Evolutionary conservation across 1,140 invertebrate genomes (phyloP).

Genomic region (Drosophila nasuta): DNA sequence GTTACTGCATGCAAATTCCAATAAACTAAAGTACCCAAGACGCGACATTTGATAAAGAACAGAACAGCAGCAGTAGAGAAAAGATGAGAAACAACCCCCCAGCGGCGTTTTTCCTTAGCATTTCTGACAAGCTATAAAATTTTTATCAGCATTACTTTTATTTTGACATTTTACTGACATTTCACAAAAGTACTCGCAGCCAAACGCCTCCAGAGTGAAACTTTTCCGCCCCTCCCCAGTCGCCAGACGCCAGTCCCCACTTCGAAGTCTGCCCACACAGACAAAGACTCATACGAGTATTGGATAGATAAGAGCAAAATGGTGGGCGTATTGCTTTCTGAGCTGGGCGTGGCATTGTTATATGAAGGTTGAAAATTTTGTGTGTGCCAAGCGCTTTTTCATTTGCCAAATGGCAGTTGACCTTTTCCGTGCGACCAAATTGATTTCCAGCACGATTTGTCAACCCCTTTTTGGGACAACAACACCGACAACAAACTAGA

Average conservation of each 20-base stretch:
- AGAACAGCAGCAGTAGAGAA: slow-evolving; percentile 1
- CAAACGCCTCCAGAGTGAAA: slow-evolving; percentile 55
- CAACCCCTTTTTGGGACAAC: slow-evolving; percentile 63
- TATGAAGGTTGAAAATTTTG: not conserved
- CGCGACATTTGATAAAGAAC: slow-evolving; percentile 77
- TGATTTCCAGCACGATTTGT: slow-evolving; percentile 81
- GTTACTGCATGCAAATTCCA: slow-evolving; percentile 71
- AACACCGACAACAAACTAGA: slow-evolving; percentile 46
- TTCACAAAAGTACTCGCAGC: slow-evolving; percentile 65
- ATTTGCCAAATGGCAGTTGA: slow-evolving; percentile 77
- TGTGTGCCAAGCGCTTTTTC: slow-evolving; percentile 54
- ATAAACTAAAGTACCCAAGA: slow-evolving; percentile 80
- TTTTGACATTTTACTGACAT: slow-evolving; percentile 82
- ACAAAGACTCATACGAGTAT: slow-evolving; percentile 5
- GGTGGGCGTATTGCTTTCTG: slow-evolving; percentile 31
- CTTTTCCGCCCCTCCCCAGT: slow-evolving; percentile 19
- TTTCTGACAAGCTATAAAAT: slow-evolving; percentile 82
- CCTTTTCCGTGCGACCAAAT: slow-evolving; percentile 69
- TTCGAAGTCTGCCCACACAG: not conserved
- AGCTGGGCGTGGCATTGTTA: slow-evolving; percentile 42
- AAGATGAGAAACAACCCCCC: slow-evolving; percentile 47
- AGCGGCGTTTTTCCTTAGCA: slow-evolving; percentile 55
- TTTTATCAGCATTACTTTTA: slow-evolving; percentile 84
- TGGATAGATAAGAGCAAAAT: slow-evolving; percentile 59
- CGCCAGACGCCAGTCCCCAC: no score